Evolutionary conservation across 2,797 vertebrate species (phyloP), one percentile per base, ranked within the genome.

Genomic region (Tenualosa ilisha): DNA sequence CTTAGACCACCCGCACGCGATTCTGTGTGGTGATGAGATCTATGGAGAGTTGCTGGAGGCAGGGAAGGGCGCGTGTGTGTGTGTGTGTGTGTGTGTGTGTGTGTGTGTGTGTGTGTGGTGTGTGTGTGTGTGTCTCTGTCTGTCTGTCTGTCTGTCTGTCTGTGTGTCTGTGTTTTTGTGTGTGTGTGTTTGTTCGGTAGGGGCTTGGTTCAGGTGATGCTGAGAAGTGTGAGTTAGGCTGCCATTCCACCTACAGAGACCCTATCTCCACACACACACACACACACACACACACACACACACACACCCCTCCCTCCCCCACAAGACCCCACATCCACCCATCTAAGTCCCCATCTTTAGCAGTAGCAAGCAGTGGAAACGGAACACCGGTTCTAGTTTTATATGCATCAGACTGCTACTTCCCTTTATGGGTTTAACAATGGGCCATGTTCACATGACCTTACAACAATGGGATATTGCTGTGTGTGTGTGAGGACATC

Each of bases 391-490:
- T 46, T 46, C 37, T 79, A 22, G 72, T 46, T 7, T 79, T 22
- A 20, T 43, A 79, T 79, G 37, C 43, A 22, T 46, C 72, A 79
- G 37, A 79, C 65, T 72, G 65, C 65, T 46, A 22, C 72, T 79
- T 79, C 40, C 72, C 72, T 79, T 82, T 56, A 40, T 88, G 81
- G 50, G 87, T 84, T 84, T 84, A 85, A 54, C 85, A 81, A 53
- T 81, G 68, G 65, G 65, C 17, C 53, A 81, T 86, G 79, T 83
- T 68, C 86, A 82, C 82, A 79, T 79, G 37, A 72, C 40, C 37
- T 46, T n/a, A 17, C 40, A 22, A 79, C 72, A 79, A 46, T 46
- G 37, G 72, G 72, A 43, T 79, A 20, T 46, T 83, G 82, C 86
- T 49, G n/a, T 85, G 59, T 56, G 17, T 56, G 54, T 75, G 24